Evolutionary conservation across 2,888 invertebrate genomes (phyloP).

Genomic region (Tromatobia lineatoria): DNA sequence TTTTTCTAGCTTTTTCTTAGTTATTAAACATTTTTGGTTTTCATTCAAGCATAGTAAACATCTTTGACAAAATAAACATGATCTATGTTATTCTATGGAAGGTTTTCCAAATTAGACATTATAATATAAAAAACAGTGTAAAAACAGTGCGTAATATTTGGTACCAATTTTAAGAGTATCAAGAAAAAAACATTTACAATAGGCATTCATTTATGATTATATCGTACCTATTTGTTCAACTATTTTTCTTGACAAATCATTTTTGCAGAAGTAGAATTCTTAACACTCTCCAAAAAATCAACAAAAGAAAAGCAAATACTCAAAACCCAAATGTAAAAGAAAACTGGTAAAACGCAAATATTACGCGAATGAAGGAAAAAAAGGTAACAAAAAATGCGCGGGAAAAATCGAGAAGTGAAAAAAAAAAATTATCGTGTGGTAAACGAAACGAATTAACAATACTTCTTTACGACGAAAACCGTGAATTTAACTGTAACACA

Average conservation of each 20-base stretch:
- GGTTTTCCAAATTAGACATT: too few species aligned
- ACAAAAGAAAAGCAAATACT: not conserved
- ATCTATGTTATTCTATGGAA: too few species aligned
- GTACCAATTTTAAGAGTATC: not conserved
- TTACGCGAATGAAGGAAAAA: not conserved
- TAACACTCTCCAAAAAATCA: not conserved
- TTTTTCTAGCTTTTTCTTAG: too few species aligned
- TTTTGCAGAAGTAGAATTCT: not conserved
- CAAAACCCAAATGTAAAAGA: not conserved
- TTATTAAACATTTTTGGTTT: too few species aligned
- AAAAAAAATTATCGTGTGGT: not conserved
- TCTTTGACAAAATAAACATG: too few species aligned
- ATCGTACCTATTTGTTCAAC: conserved; percentile 10
- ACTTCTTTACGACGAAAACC: not conserved
- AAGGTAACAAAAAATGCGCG: conserved; percentile 7
- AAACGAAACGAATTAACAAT: not conserved
- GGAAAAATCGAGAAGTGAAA: conserved; percentile 7
- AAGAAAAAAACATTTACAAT: not conserved
- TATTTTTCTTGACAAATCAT: conserved; percentile 3
- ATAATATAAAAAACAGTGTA: too few species aligned
- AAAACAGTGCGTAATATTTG: too few species aligned
- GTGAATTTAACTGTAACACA: not conserved
- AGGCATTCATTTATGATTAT: not conserved
- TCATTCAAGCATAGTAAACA: too few species aligned
- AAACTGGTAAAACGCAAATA: not conserved